A percentile compares a stretch with the other conserved stretches of the same genome.
phyloP scores from a whole-genome alignment of 2,888 invertebrate genomes.

The Scrobipalpa atriplicella region DNA sequence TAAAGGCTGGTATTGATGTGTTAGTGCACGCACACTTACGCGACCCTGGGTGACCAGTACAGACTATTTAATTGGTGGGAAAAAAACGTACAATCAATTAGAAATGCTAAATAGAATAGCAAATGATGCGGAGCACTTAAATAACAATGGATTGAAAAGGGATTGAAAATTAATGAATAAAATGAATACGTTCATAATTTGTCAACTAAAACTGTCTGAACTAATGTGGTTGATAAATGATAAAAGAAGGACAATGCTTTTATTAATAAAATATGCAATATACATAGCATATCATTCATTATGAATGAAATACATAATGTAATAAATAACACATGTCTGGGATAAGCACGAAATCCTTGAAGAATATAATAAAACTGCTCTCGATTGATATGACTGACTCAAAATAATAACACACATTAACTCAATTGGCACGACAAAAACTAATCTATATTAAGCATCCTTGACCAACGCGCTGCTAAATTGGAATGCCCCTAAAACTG shows the following conservation, averaged over 20 bases:
- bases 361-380: slow-evolving; percentile 7
- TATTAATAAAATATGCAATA: too few species aligned
- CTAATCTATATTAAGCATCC: background rate
- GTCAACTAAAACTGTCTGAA: too few species aligned
- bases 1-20: slow-evolving; percentile 12
- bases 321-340: background rate
- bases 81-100: slow-evolving; percentile 1
- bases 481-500: background rate
- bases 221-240: too few species aligned
- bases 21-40: slow-evolving; percentile 10
- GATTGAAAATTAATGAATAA: background rate
- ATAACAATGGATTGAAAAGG: background rate
- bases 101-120: background rate
- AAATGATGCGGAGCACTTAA: background rate
- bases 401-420: slow-evolving; percentile 18
- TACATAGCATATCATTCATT: too few species aligned
- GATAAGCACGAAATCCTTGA: background rate
- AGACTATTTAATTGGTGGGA: background rate
- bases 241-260: too few species aligned
- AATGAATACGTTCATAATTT: too few species aligned
- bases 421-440: slow-evolving; percentile 9
- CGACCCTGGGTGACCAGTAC: slow-evolving; percentile 8
- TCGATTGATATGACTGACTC: background rate
- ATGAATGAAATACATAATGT: background rate
- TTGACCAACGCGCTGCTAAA: background rate